Percentiles rank a stretch among this genome's conserved stretches.
Evolutionary conservation across 2,113 vertebrate species (phyloP).

Genomic region (Vimba vimba): DNA sequence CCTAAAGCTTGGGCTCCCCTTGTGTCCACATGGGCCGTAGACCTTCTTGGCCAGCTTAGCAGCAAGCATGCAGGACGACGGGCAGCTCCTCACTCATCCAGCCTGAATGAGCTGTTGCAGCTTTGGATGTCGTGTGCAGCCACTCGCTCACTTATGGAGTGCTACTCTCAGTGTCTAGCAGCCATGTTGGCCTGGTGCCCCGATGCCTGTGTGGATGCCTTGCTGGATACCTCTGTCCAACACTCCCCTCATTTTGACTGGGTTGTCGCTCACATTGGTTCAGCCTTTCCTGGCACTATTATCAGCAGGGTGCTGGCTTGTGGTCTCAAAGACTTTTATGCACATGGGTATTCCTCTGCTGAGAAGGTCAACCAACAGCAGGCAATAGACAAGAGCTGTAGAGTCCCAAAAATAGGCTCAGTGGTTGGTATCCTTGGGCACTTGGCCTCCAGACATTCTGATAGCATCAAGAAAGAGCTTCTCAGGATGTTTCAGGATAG

Average conservation of each 20-base stretch:
- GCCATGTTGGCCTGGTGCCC: constrained; percentile 90
- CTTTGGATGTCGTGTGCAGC: constrained; percentile 93
- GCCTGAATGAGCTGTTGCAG: constrained; percentile 90
- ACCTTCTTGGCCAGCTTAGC: constrained; percentile 93
- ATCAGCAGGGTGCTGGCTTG: constrained; percentile 92
- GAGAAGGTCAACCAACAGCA: constrained; percentile 64
- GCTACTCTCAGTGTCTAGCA: constrained; percentile 90
- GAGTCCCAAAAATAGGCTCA: constrained; percentile 90
- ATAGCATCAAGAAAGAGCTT: constrained; percentile 90
- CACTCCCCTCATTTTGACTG: constrained; percentile 97
- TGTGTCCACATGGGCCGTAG: constrained; percentile 91
- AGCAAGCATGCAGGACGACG: constrained; percentile 87
- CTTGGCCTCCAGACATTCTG: constrained; percentile 85
- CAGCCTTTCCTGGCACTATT: constrained; percentile 92
- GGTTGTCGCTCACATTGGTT: constrained; percentile 96
- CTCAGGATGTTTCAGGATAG: constrained; percentile 93
- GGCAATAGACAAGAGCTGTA: constrained; percentile 77
- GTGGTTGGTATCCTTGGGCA: constrained; percentile 94
- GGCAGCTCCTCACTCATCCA: constrained; percentile 85
- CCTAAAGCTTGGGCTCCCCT: constrained; percentile 90
- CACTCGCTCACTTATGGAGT: constrained; percentile 89
- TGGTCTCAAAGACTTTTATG: constrained; percentile 92
- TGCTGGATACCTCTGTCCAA: constrained; percentile 92
- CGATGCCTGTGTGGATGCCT: constrained; percentile 90
- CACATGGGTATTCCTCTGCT: constrained; percentile 76